Evolutionary conservation across 1,140 invertebrate genomes (phyloP), one percentile per base, ranked within the genome.

Genomic region (Drosophila pallidifrons): DNA sequence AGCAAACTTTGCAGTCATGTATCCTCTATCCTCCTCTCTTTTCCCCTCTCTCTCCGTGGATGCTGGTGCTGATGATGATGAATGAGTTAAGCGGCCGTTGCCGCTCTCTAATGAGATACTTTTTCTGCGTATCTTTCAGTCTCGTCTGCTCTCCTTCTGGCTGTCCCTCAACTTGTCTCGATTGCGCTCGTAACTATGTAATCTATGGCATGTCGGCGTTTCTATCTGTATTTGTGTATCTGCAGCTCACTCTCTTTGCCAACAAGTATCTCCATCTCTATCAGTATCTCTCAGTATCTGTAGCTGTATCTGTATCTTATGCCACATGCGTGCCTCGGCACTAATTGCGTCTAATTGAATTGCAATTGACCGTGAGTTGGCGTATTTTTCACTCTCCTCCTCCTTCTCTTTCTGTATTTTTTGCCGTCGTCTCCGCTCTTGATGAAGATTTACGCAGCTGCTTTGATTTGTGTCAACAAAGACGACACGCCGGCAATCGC

Each of bases 261-360:
- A 5, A n/a, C 51, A 30, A 30, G 52, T 55, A 30, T 55, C 32
- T 47, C 54, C 58, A 67, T 61, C 74, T 74, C 7, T 38, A 55
- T 38, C 32, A 45, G 59, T 61, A 70, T 61, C 73, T 74, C 15
- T 15, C 20, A 25, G 59, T 70, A 74, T 63, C 67, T 58, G n/a
- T 78, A 25, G 8, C 45, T 13, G 20, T 30, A 25, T 51, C 20
- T 51, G 49, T 51, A 51, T 55, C 52, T 25, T 73, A 52, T 32
- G 10, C 16, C 69, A 71, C 73, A 87, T 87, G 85, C 85, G 83
- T 87, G 85, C 59, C 74, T 64, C 49, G 64, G 74, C 83, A 89
- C 83, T 88, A 88, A 88, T 88, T 88, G 83, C 83, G 77, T 89
- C 83, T 89, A 88, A 88, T 89, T 88, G 85, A 88, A 88, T 88